A percentile compares a stretch with the other conserved stretches of the same genome.
Evolutionary conservation across 1,140 invertebrate genomes (phyloP).

Genomic region (Drepana arcuata): DNA sequence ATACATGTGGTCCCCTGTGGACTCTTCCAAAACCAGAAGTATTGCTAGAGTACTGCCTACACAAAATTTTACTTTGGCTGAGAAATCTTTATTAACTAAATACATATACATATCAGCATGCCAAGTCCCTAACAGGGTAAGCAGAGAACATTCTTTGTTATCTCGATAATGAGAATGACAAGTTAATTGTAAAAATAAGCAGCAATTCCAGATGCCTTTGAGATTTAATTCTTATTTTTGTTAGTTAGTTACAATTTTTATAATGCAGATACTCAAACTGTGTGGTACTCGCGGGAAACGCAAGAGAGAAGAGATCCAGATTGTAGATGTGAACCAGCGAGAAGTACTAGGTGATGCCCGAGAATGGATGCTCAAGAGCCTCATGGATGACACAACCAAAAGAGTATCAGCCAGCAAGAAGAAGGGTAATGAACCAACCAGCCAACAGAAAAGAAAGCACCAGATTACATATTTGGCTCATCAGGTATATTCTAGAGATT

Average conservation of each 20-base stretch:
- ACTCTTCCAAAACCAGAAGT: too few species aligned
- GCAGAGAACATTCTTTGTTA: too few species aligned
- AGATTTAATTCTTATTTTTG: too few species aligned
- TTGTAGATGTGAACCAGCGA: conserved; percentile 89
- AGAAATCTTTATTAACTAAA: too few species aligned
- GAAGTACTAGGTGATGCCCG: conserved; percentile 85
- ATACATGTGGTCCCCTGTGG: too few species aligned
- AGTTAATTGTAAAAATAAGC: too few species aligned
- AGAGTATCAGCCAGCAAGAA: conserved; percentile 66
- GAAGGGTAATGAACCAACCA: conserved; percentile 76
- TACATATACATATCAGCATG: too few species aligned
- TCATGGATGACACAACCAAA: conserved; percentile 82
- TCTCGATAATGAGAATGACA: too few species aligned
- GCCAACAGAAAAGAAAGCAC: conserved; percentile 87
- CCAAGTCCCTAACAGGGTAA: too few species aligned
- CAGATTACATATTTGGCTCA: conserved; percentile 97
- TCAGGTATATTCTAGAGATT: conserved; percentile 71
- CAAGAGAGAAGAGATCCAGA: conserved; percentile 71
- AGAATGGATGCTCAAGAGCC: conserved; percentile 85
- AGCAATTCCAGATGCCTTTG: too few species aligned
- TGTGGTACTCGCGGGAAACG: conserved; percentile 60
- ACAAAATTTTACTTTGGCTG: too few species aligned
- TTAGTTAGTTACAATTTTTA: background rate
- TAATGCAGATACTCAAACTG: conserved; percentile 60
- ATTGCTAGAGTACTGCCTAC: too few species aligned